Percentiles rank a stretch among this genome's conserved stretches.
These are phyloP conservation scores for Leucopsar rothschildi DNA, from an alignment of 2,113 vertebrate genomes.

Conservation along the genomic window DNA sequence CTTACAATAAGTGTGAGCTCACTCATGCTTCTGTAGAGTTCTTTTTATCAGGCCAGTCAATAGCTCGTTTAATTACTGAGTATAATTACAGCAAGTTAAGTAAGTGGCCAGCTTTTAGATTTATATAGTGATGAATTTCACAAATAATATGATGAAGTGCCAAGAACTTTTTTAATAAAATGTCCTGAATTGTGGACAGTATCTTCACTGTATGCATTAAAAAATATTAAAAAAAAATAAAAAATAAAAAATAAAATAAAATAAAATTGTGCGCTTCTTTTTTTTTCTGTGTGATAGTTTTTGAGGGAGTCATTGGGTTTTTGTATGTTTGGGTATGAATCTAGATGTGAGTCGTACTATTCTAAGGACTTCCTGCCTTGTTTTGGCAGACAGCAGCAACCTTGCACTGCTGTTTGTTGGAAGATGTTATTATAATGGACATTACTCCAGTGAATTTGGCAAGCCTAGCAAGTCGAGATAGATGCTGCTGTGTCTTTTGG, in stretches of 20 bases:
- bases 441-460: constrained; percentile 54
- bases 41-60: neutral
- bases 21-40: neutral
- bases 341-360: neutral
- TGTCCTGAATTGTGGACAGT: neutral
- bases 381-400: constrained; percentile 9
- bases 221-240: neutral
- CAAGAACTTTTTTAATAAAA: neutral
- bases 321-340: neutral
- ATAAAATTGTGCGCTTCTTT: neutral
- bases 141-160: neutral
- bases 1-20: neutral
- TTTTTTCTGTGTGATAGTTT: neutral
- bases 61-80: neutral
- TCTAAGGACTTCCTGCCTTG: neutral
- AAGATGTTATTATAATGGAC: constrained; percentile 61
- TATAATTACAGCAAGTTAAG: neutral
- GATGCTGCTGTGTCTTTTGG: constrained; percentile 55
- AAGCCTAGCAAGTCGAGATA: constrained; percentile 24
- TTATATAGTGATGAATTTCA: neutral
- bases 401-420: neutral
- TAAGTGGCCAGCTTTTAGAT: neutral
- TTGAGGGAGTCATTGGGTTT: accelerated
- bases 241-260: neutral
- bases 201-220: neutral